Conservation (phyloP, 2,797 vertebrate genomes). For the Falco cherrug region DNA sequence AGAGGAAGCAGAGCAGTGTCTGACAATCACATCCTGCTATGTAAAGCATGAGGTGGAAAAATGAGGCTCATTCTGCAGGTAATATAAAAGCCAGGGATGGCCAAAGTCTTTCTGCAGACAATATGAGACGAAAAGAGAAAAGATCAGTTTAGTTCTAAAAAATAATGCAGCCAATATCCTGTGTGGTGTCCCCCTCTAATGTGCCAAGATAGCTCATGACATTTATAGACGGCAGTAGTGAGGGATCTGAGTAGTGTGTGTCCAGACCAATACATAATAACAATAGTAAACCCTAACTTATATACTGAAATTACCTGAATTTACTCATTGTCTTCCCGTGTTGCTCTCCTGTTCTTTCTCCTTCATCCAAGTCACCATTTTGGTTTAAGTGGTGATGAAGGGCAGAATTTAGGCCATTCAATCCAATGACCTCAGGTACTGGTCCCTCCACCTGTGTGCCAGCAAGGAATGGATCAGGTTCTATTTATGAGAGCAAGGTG, state of each 20-base stretch:
- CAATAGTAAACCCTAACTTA: background rate
- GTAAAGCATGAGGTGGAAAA: background rate
- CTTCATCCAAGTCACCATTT: background rate
- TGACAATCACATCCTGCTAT: background rate
- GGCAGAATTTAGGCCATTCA: background rate
- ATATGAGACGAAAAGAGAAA: background rate
- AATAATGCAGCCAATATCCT: background rate
- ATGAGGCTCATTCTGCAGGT: background rate
- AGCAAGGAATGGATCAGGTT: background rate
- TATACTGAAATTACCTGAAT: background rate
- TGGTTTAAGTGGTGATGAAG: background rate
- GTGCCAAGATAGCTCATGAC: background rate
- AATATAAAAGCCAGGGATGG: background rate
- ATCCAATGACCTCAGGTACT: rapidly evolving
- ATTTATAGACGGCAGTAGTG: background rate
- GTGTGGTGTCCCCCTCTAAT: background rate
- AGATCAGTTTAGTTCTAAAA: background rate
- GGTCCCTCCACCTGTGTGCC: background rate
- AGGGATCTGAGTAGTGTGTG: background rate
- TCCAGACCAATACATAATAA: background rate
- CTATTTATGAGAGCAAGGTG: background rate
- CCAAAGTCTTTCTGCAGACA: background rate
- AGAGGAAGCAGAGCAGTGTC: background rate
- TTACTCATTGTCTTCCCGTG: background rate
- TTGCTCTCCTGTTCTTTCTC: background rate